phyloP scores from a whole-genome alignment of 2,113 vertebrate genomes.

The Passer domesticus region DNA sequence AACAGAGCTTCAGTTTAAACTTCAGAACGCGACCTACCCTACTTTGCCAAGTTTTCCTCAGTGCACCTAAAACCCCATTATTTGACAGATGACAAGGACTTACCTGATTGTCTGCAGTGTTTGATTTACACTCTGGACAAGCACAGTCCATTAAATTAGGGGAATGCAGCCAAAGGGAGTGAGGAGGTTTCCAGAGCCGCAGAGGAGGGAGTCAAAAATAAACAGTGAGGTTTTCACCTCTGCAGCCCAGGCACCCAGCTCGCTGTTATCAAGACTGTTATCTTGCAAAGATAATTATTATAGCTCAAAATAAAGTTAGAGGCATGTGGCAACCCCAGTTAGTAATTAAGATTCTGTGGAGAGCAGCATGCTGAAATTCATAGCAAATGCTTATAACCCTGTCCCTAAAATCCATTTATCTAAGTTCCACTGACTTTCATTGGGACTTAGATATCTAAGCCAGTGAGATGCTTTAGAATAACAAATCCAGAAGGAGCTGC shows the following conservation, averaged over 20 bases:
- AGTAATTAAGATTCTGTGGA: background rate
- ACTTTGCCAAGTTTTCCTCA: constrained; percentile 10
- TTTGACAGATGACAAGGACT: constrained; percentile 43
- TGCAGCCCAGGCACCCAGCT: background rate
- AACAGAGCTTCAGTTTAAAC: constrained; percentile 9
- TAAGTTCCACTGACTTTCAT: background rate
- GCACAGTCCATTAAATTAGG: constrained; percentile 41
- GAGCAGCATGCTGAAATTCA: background rate
- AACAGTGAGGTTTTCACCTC: background rate
- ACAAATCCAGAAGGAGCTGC: background rate
- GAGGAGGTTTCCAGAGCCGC: background rate
- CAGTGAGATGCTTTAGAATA: background rate
- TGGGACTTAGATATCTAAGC: background rate
- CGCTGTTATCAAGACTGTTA: background rate
- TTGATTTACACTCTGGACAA: constrained; percentile 34
- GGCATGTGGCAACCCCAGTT: background rate
- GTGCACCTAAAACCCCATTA: background rate
- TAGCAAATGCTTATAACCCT: background rate
- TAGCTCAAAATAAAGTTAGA: background rate
- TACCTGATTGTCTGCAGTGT: background rate
- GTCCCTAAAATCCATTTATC: constrained; percentile 37
- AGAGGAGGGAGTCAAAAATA: background rate
- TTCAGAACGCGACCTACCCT: background rate
- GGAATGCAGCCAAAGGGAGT: background rate
- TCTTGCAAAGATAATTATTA: background rate